phyloP scores from a whole-genome alignment of 2,797 vertebrate species.

The Intellagama lesueurii region DNA sequence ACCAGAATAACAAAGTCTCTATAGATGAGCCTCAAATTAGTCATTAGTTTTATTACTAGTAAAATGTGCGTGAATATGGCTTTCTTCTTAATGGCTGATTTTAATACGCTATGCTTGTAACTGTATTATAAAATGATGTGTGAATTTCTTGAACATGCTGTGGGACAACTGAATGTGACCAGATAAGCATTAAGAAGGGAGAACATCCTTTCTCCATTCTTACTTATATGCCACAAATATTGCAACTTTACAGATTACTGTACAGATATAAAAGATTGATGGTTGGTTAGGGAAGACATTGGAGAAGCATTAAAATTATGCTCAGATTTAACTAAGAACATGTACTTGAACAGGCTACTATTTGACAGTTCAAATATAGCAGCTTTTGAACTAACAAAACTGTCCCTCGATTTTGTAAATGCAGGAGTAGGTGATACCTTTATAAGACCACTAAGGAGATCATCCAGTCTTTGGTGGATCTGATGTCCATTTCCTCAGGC shows the following conservation, averaged over 20 bases:
- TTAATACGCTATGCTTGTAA: background rate
- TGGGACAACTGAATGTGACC: background rate
- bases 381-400: background rate
- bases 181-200: no score
- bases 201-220: no score
- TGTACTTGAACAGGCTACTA: background rate
- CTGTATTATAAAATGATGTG: background rate
- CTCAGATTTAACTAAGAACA: background rate
- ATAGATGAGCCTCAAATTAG: background rate
- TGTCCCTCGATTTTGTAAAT: background rate
- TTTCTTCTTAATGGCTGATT: background rate
- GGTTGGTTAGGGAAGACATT: background rate
- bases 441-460: no score
- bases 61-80: background rate
- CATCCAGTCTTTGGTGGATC: no score
- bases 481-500: no score
- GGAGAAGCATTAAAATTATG: background rate
- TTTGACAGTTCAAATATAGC: background rate
- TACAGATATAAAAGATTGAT: background rate
- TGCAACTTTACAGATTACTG: background rate
- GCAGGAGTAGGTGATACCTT: no score
- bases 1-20: background rate
- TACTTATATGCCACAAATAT: background rate
- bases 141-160: background rate
- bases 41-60: background rate